Evolutionary conservation across 2,888 invertebrate species (phyloP), one percentile per base, ranked within the genome.

Genomic region (Oligia strigilis): DNA sequence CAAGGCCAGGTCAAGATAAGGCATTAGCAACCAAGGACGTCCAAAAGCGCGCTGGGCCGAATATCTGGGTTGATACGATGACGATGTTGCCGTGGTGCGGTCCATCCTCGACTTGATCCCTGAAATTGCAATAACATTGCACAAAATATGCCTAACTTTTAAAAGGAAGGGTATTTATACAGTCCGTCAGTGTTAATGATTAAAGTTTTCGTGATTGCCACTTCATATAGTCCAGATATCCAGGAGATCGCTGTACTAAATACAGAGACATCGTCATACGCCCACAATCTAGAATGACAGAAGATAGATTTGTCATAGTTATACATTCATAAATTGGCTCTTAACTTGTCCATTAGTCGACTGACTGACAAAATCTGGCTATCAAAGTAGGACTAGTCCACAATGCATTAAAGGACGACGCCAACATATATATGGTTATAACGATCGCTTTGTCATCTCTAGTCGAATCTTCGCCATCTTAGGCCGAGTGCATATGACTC

Each of bases 381-480:
- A 55, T 52, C 19, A 29, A 23, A 72, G 13, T 36, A 64, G 6
- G n/a, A 64, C 4, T 23, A 46, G 11, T 0, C n/a, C 40, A 29
- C 46, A 60, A 43, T 23, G 46, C 58, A 65, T 49, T 49, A 40
- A 66, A 55, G 29, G 55, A 40, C 11, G 14, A n/a, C 23, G 14
- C 13, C 17, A 29, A 71, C 83, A 55, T 29, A 29, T 29, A 29
- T 55, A 65, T 71, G 69, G 62, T 58, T n/a, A 43, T 49, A 9
- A 36, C 14, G 23, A 72, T 72, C 4, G 46, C 46, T 66, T 29
- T 64, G 60, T 19, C 36, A 58, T 72, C 66, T 62, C 40, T 14
- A 58, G 71, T 69, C 52, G 29, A 72, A 78, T 58, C 40, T 65
- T 76, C 29, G n/a, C n/a, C 49, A 43, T 73, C 49, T 74, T 36